These are phyloP conservation scores for Nesidiocoris tenuis DNA, from an alignment of 2,888 invertebrate genomes.

Conservation along the genomic window DNA sequence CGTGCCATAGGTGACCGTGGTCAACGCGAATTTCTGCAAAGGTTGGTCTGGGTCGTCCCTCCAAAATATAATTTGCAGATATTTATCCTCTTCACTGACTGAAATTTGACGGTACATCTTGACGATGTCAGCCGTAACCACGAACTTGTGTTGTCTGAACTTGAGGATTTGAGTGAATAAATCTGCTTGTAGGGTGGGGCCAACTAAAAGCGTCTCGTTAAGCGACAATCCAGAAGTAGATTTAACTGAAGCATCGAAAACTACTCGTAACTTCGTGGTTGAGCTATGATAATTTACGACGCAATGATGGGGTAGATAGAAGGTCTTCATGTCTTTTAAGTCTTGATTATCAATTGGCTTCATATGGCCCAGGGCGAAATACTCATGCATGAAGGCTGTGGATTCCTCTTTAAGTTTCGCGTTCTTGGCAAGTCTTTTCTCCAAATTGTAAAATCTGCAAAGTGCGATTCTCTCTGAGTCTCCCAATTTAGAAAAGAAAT, in stretches of 20 bases:
- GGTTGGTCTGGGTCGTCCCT: slow-evolving; percentile 40
- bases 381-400: slow-evolving; percentile 43
- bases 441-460: slow-evolving; percentile 17
- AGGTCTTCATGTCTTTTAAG: slow-evolving; percentile 13
- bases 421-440: slow-evolving; percentile 22
- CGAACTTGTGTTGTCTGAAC: slow-evolving; percentile 32
- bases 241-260: slow-evolving; percentile 52
- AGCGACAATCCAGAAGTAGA: slow-evolving; percentile 46
- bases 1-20: slow-evolving; percentile 50
- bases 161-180: slow-evolving; percentile 31
- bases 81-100: slow-evolving; percentile 40
- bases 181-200: slow-evolving; percentile 42
- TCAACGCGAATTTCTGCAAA: slow-evolving; percentile 45
- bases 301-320: slow-evolving; percentile 52
- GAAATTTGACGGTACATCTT: slow-evolving; percentile 51
- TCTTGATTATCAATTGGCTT: slow-evolving; percentile 9
- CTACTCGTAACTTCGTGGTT: slow-evolving; percentile 52
- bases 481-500: slow-evolving; percentile 14
- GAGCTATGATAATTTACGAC: slow-evolving; percentile 50
- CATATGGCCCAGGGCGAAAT: slow-evolving; percentile 49
- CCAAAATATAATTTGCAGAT: slow-evolving; percentile 51
- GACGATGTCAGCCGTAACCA: slow-evolving; percentile 49
- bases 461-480: slow-evolving; percentile 31
- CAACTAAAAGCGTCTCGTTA: slow-evolving; percentile 42
- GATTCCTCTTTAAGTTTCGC: slow-evolving; percentile 37